Base-by-base conservation (phyloP, 1,140 invertebrate species). In the Stegodyphus mimosarum region DNA sequence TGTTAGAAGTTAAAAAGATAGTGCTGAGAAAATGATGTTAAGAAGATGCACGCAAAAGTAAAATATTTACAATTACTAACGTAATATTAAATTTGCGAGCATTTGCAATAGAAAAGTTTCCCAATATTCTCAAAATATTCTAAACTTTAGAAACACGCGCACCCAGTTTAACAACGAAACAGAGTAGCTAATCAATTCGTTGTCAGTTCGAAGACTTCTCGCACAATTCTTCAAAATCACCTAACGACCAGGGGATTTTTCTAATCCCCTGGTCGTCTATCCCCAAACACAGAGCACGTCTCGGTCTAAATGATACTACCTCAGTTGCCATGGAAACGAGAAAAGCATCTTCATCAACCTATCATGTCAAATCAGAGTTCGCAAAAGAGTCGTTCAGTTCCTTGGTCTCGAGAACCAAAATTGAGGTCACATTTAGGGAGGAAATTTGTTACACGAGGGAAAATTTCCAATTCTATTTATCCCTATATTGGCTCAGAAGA, bases 291-390 rank as follows among this genome's bases (percentile, higher is more conserved):
- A 17, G 13, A 52, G 15, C 33, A 71, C 66, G 75, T 67, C 75
- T 49, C 60, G 5, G 7, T 6, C 49, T 72, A n/a, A 71, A 18
- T 49, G 53, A 15, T 9, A 49, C 18, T n/a, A 74, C 13, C 48
- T 52, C n/a, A 48, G 80, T 83, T 74, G 11, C 71, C 80, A 83
- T 74, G 49, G 60, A 10, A 18, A 83, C 71, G n/a, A 52, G 17
- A 48, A 18, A 74, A 53, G 60, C 80, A 66, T 83, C 80, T 83
- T 83, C 55, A 83, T 83, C 70, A 83, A 74, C 63, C 15, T 9
- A 81, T 83, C 80, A 74, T 74, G 80, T 51, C 80, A 66, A 73
- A 83, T 83, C 80, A 83, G 66, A 70, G 77, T 79, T 69, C 55
- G 70, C 33, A 67, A 52, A 33, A 64, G 55, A 15, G 15, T 67